These are phyloP conservation scores for Aspidiotus destructor DNA, from an alignment of 2,888 invertebrate species.

Conservation along the genomic window DNA sequence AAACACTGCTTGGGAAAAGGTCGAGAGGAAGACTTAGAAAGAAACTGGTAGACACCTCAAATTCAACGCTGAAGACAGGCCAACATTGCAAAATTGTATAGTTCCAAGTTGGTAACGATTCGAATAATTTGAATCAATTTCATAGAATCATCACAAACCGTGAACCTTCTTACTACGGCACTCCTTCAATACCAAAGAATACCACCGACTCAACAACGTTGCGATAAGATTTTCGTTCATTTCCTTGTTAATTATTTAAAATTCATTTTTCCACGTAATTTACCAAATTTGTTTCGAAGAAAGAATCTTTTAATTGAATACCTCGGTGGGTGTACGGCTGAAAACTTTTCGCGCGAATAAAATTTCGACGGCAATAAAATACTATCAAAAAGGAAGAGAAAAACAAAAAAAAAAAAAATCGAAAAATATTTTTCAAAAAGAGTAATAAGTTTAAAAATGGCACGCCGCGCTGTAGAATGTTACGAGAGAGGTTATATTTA, in stretches of 20 bases:
- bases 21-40: too few species aligned
- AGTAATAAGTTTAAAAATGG: slow-evolving; percentile 30
- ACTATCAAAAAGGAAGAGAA: background rate
- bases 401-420: slow-evolving; percentile 11
- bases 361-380: background rate
- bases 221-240: too few species aligned
- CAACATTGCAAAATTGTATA: too few species aligned
- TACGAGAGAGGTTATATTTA: slow-evolving; percentile 24
- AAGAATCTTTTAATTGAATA: background rate
- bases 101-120: too few species aligned
- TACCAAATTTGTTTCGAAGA: slow-evolving; percentile 1
- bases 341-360: background rate
- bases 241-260: background rate
- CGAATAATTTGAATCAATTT: too few species aligned
- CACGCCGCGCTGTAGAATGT: slow-evolving; percentile 10
- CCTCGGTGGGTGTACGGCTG: background rate
- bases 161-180: too few species aligned
- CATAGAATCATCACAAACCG: too few species aligned
- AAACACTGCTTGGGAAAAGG: too few species aligned
- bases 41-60: too few species aligned
- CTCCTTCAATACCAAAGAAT: too few species aligned
- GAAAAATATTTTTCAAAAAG: slow-evolving; percentile 7
- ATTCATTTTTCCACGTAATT: slow-evolving; percentile 8
- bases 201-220: too few species aligned
- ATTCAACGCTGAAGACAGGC: too few species aligned